phyloP scores from a whole-genome alignment of 2,113 vertebrate genomes.

The Rhynchomys soricoides region DNA sequence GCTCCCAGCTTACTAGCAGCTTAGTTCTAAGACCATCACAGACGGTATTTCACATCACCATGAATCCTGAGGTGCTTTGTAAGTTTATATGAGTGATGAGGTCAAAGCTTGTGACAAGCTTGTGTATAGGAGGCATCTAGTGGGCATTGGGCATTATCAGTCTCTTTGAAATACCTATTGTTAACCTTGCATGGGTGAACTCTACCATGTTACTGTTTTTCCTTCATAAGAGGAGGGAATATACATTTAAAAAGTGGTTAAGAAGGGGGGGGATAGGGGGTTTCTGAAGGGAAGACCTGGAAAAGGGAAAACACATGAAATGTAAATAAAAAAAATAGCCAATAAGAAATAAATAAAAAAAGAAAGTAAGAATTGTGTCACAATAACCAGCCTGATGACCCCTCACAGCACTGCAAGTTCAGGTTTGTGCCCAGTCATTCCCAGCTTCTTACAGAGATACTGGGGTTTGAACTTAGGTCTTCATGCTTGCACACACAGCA shows the following conservation, averaged over 20 bases:
- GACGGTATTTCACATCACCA: neutral
- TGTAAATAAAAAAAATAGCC: too few species aligned
- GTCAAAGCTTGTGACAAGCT: neutral
- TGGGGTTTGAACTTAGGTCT: neutral
- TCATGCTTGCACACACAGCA: neutral
- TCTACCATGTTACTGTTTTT: neutral
- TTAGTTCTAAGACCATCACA: neutral
- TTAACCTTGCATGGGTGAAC: neutral
- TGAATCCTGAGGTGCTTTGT: neutral
- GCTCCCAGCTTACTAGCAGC: neutral
- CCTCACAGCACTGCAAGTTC: neutral
- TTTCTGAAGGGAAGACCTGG: too few species aligned
- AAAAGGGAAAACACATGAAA: too few species aligned
- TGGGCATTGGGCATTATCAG: neutral
- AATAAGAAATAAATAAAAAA: too few species aligned
- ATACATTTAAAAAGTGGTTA: neutral
- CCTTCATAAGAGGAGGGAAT: neutral
- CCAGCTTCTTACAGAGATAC: neutral
- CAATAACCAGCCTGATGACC: neutral
- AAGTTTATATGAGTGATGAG: neutral
- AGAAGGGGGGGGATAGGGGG: too few species aligned
- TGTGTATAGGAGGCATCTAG: neutral
- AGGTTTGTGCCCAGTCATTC: neutral
- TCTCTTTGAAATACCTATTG: neutral
- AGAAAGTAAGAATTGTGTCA: neutral